These are phyloP conservation scores for Gobiocypris rarus DNA, from an alignment of 2,113 vertebrate species.

Conservation along the genomic window DNA sequence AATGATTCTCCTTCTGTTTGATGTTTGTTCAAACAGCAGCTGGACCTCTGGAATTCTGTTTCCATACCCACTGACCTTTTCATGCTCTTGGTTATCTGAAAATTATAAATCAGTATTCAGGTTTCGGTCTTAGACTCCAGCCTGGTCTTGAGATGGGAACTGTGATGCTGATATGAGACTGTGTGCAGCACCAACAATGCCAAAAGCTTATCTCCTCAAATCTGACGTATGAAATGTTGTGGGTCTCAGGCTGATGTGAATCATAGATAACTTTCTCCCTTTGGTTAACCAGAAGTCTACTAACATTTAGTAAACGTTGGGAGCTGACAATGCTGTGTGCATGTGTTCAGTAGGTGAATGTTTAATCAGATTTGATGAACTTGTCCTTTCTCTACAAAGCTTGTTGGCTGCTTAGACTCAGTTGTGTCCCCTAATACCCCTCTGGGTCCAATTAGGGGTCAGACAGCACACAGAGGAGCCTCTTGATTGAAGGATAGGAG, in stretches of 20 bases:
- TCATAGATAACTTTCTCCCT: not conserved
- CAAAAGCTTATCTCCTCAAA: constrained; percentile 2
- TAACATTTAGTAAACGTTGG: not conserved
- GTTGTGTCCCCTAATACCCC: not conserved
- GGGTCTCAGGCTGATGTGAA: not conserved
- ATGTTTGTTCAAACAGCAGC: not conserved
- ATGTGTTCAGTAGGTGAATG: not conserved
- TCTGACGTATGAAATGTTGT: not conserved
- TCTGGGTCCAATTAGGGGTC: constrained; percentile 18
- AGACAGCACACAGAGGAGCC: not conserved
- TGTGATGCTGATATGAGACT: not conserved
- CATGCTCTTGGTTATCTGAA: not conserved
- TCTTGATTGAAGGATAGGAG: not conserved
- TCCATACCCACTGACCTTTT: constrained; percentile 13
- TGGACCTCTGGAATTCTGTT: not conserved
- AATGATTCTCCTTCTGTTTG: not conserved
- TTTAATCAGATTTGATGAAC: constrained; percentile 25
- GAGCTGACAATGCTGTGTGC: not conserved
- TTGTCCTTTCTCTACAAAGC: not conserved
- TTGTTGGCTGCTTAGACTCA: not conserved
- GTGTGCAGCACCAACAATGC: not conserved
- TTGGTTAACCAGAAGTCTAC: not conserved
- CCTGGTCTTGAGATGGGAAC: not conserved
- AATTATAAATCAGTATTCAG: constrained; percentile 30
- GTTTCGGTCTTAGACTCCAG: not conserved